phyloP scores from a whole-genome alignment of 2,888 invertebrate species.

The Uloborus plumipes region DNA sequence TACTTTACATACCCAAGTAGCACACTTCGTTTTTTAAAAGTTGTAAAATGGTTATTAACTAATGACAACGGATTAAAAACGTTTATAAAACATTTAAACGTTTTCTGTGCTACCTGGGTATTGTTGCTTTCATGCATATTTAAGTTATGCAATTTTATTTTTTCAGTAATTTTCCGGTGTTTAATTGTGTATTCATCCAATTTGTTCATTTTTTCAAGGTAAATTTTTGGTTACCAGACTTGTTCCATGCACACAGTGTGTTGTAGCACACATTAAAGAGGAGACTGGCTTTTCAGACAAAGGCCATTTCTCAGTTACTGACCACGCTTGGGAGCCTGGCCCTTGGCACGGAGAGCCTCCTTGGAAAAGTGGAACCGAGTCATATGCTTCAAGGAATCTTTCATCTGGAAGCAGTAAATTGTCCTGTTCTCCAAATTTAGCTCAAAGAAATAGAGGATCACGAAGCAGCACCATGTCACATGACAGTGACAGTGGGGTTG shows the following conservation, averaged over 20 bases:
- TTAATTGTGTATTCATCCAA: too few species aligned
- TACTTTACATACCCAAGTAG: too few species aligned
- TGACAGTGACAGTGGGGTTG: conserved; percentile 86
- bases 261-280: conserved; percentile 72
- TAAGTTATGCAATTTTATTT: too few species aligned
- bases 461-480: conserved; percentile 76
- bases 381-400: conserved; percentile 40
- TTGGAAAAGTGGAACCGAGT: conserved; percentile 51
- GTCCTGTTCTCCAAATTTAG: conserved; percentile 53
- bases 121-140: too few species aligned
- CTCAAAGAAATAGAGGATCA: conserved; percentile 67
- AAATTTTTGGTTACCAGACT: conserved; percentile 92
- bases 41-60: too few species aligned
- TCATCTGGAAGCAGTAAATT: conserved; percentile 40
- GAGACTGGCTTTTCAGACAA: conserved; percentile 71
- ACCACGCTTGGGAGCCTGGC: conserved; percentile 63
- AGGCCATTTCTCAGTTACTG: conserved; percentile 55
- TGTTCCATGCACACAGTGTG: conserved; percentile 91
- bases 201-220: conserved; percentile 15
- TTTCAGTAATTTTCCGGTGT: too few species aligned
- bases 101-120: too few species aligned
- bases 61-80: too few species aligned
- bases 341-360: conserved; percentile 65
- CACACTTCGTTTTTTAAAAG: too few species aligned
- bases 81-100: too few species aligned